Evolutionary conservation across 2,113 vertebrate species (phyloP).

Genomic region (Probosciger aterrimus): DNA sequence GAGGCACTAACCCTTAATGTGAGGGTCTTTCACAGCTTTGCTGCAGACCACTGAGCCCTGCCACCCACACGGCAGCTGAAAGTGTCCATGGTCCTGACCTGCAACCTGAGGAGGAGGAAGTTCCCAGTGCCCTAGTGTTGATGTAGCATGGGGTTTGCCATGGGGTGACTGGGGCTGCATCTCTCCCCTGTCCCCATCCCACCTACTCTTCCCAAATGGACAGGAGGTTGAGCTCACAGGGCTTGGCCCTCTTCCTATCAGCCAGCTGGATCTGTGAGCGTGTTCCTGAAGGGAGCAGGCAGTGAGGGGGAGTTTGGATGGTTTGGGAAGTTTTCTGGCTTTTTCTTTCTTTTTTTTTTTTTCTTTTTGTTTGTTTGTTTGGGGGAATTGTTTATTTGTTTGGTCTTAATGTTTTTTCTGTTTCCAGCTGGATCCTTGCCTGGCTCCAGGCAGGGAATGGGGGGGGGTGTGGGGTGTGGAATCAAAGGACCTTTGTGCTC

Average conservation of each 20-base stretch:
- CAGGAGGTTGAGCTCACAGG: background rate
- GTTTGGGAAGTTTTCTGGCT: background rate
- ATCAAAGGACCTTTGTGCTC: slow-evolving; percentile 16
- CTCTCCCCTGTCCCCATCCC: background rate
- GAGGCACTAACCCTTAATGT: background rate
- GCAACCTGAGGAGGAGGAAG: background rate
- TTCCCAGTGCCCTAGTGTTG: rapidly evolving
- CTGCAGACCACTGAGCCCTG: background rate
- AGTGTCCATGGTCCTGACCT: rapidly evolving
- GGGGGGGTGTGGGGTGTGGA: background rate
- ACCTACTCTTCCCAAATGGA: background rate
- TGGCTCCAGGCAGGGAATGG: background rate
- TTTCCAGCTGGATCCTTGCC: slow-evolving; percentile 20
- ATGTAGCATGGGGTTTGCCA: rapidly evolving
- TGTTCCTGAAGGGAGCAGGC: background rate
- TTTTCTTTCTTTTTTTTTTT: background rate
- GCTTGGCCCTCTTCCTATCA: background rate
- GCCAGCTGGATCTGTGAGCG: background rate
- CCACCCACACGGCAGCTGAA: background rate
- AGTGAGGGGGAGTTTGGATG: background rate
- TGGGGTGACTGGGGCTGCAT: background rate
- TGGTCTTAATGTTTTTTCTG: background rate
- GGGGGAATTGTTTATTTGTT: background rate
- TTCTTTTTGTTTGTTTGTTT: background rate
- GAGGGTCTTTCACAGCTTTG: background rate